These are phyloP conservation scores for Amazona guildingii DNA, from an alignment of 2,113 vertebrate genomes.

Conservation along the genomic window DNA sequence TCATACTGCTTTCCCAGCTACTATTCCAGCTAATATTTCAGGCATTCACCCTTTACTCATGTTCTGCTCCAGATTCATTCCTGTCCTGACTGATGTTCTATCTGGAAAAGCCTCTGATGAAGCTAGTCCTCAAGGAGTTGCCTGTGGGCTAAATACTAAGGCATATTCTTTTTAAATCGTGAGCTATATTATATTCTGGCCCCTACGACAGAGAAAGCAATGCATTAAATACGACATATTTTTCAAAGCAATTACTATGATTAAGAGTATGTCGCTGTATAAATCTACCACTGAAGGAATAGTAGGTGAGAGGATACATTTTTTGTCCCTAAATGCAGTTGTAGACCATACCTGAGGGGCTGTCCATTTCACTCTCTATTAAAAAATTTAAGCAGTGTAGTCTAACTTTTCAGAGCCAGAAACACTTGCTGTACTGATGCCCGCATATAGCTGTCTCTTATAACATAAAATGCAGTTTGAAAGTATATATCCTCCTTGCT, in stretches of 20 bases:
- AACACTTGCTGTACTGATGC: not conserved
- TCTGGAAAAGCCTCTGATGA: not conserved
- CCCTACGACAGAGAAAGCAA: not conserved
- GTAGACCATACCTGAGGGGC: not conserved
- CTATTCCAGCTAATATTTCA: not conserved
- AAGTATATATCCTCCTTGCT: not conserved
- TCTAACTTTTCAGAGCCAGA: not conserved
- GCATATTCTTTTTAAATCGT: not conserved
- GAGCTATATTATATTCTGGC: not conserved
- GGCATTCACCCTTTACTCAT: not conserved
- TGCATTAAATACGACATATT: not conserved
- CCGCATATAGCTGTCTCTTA: not conserved
- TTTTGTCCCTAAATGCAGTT: not conserved
- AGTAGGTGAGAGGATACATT: not conserved
- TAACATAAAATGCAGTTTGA: not conserved
- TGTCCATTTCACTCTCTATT: not conserved
- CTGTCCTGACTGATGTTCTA: not conserved
- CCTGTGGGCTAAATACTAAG: not conserved
- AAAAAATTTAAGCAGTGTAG: not conserved
- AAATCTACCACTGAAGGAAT: not conserved
- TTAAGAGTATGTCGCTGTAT: not conserved
- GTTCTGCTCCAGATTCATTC: not conserved
- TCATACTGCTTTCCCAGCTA: not conserved
- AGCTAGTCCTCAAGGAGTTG: not conserved
- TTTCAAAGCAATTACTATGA: not conserved